These are phyloP conservation scores for Hyaena hyaena DNA, from an alignment of 2,113 vertebrate species.

Conservation along the genomic window DNA sequence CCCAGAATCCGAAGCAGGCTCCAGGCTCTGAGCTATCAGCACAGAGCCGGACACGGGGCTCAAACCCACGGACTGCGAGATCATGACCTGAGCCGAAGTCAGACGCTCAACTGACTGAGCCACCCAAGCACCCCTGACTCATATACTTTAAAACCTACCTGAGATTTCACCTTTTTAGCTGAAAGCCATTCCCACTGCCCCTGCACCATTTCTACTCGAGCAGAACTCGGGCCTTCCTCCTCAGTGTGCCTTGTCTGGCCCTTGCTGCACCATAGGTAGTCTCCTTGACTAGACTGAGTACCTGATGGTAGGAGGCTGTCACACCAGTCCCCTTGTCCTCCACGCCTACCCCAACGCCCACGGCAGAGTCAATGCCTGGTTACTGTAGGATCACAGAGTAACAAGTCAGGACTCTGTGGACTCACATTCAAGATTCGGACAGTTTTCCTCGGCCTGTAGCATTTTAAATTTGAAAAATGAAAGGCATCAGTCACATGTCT, in stretches of 20 bases:
- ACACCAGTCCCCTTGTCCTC: background rate
- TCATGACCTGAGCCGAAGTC: too few relatives aligned
- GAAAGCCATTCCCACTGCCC: background rate
- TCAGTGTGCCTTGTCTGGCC: background rate
- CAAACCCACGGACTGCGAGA: too few relatives aligned
- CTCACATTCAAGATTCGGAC: background rate
- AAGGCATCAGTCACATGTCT: background rate
- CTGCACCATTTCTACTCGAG: background rate
- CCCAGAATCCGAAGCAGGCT: too few relatives aligned
- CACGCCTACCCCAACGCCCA: fast-evolving
- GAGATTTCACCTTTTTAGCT: background rate
- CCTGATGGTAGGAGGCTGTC: background rate
- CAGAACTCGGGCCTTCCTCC: background rate
- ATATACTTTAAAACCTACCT: background rate
- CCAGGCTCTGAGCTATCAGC: too few relatives aligned
- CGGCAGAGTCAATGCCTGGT: fast-evolving
- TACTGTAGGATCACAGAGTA: fast-evolving
- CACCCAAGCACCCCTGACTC: background rate
- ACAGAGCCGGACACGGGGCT: too few relatives aligned
- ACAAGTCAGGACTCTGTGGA: background rate
- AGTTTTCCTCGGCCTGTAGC: background rate
- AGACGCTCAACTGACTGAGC: too few relatives aligned
- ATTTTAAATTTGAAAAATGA: background rate
- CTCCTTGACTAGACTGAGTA: background rate
- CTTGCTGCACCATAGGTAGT: fast-evolving